phyloP scores from a whole-genome alignment of 2,113 vertebrate species.

The Gallinago media region DNA sequence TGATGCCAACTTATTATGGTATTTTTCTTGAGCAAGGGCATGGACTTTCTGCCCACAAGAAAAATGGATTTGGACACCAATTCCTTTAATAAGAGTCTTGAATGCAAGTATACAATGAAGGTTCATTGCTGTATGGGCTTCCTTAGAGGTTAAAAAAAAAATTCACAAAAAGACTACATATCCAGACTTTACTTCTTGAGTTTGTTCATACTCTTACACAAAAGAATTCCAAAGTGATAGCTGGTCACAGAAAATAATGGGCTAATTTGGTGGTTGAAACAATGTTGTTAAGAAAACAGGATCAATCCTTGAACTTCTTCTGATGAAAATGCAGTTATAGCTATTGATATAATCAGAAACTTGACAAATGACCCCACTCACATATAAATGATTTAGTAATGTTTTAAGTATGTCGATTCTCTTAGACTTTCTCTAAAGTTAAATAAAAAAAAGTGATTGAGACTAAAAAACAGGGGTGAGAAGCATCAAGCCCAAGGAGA shows the following conservation, averaged over 20 bases:
- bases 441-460: neutral
- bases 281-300: neutral
- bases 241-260: neutral
- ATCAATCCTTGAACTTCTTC: neutral
- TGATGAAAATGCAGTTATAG: neutral
- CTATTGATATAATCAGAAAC: neutral
- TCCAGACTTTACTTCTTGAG: neutral
- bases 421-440: neutral
- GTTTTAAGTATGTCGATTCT: neutral
- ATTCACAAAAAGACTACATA: neutral
- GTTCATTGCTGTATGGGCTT: neutral
- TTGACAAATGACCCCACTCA: neutral
- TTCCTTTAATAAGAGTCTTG: neutral
- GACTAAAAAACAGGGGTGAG: neutral
- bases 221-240: neutral
- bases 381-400: neutral
- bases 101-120: neutral
- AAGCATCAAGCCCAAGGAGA: neutral
- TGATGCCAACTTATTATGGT: neutral
- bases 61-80: neutral
- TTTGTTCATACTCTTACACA: neutral
- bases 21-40: neutral
- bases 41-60: neutral
- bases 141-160: neutral
- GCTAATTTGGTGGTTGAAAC: neutral